phyloP scores from a whole-genome alignment of 2,797 vertebrate genomes.

The Sebastes minor region DNA sequence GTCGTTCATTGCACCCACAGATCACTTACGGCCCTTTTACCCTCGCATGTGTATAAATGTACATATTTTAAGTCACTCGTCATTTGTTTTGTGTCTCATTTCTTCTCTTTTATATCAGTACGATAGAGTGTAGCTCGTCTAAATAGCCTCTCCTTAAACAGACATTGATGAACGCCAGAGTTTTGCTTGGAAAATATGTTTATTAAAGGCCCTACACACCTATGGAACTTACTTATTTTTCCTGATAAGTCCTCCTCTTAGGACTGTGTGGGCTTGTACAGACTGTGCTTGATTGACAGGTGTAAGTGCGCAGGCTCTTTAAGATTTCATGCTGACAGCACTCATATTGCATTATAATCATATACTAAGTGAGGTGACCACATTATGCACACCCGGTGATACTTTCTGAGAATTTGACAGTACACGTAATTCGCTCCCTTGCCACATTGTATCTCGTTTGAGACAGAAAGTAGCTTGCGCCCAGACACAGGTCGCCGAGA shows the following conservation, averaged over 20 bases:
- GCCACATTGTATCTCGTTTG: not conserved
- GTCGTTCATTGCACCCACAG: slow-evolving; percentile 47
- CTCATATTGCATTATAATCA: not conserved
- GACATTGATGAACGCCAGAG: not conserved
- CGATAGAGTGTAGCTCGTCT: slow-evolving; percentile 43
- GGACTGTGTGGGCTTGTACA: not conserved
- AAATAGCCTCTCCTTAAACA: slow-evolving; percentile 1
- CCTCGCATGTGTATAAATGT: slow-evolving; percentile 82
- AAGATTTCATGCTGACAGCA: not conserved
- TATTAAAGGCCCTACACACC: not conserved
- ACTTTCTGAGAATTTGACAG: not conserved
- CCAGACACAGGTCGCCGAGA: too few relatives aligned
- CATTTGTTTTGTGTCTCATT: slow-evolving; percentile 68
- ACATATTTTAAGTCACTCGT: slow-evolving; percentile 76
- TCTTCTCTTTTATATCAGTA: slow-evolving; percentile 57
- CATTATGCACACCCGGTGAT: not conserved
- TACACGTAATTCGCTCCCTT: not conserved
- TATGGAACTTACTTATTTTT: not conserved
- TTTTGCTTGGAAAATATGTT: not conserved
- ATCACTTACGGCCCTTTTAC: slow-evolving; percentile 53
- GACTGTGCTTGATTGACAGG: not conserved
- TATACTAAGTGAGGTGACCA: not conserved
- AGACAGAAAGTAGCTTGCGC: too few relatives aligned
- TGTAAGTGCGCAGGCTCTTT: not conserved
- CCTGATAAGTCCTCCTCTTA: not conserved